A percentile compares a stretch with the other conserved stretches of the same genome.
Evolutionary conservation across 2,888 invertebrate genomes (phyloP).

Genomic region (Willowsia nigromaculata): DNA sequence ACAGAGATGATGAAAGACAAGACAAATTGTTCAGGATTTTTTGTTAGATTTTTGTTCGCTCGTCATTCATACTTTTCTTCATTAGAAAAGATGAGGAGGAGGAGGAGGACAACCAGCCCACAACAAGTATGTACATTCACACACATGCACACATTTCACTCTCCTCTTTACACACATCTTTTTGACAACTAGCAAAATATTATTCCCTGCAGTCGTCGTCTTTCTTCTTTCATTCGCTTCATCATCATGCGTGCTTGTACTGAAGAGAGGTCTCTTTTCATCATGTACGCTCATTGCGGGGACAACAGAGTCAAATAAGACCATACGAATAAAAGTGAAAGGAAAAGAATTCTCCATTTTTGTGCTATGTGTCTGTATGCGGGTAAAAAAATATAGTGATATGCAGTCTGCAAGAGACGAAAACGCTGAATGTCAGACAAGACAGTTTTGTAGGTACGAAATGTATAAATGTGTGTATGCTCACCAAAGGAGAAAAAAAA

Average conservation of each 20-base stretch:
- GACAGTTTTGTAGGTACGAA: background rate
- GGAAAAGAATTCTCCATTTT: background rate
- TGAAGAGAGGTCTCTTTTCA: slow-evolving; percentile 14
- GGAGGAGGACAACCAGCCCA: background rate
- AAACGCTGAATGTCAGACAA: background rate
- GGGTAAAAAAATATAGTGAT: background rate
- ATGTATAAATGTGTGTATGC: background rate
- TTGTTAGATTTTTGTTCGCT: slow-evolving; percentile 37
- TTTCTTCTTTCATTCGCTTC: slow-evolving; percentile 30
- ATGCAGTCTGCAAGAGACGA: background rate
- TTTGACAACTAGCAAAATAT: slow-evolving; percentile 34
- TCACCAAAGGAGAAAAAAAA: background rate
- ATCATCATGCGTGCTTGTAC: slow-evolving; percentile 50
- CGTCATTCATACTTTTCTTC: slow-evolving; percentile 37
- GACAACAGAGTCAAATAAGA: background rate
- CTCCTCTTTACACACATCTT: background rate
- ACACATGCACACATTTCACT: background rate
- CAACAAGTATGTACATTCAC: background rate
- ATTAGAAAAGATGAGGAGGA: background rate
- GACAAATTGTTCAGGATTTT: slow-evolving; percentile 65
- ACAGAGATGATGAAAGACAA: slow-evolving; percentile 35
- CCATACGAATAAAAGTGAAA: background rate
- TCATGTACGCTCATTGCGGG: background rate
- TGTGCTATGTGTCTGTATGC: background rate
- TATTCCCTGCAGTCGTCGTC: slow-evolving; percentile 50